Evolutionary conservation across 2,113 vertebrate genomes (phyloP).

Genomic region (Hirundichthys speculiger): DNA sequence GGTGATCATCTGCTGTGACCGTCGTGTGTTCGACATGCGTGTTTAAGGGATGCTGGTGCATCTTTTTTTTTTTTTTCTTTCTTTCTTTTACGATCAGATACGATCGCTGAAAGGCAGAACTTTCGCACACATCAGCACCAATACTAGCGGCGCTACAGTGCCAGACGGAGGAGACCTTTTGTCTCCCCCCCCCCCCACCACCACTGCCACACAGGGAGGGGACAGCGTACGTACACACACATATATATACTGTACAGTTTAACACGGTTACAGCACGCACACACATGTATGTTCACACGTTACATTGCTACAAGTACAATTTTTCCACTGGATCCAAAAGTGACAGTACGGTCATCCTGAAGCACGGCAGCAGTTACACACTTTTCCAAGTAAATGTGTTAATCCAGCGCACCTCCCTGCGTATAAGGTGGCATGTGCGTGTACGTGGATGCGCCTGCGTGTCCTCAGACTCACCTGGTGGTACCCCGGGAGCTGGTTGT

Average conservation of each 20-base stretch:
- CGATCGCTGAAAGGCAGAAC: conserved; percentile 57
- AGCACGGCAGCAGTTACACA: conserved; percentile 36
- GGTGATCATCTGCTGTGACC: conserved; percentile 71
- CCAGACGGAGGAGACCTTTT: conserved; percentile 78
- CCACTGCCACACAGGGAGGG: conserved; percentile 49
- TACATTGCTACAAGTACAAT: neutral
- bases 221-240: conserved; percentile 48
- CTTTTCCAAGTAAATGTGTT: conserved; percentile 39
- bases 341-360: conserved; percentile 42
- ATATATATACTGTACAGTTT: conserved; percentile 54
- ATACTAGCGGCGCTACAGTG: conserved; percentile 43
- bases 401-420: conserved; percentile 10
- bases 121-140: conserved; percentile 63
- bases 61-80: conserved; percentile 46
- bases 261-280: conserved; percentile 8
- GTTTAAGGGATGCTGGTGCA: conserved; percentile 30
- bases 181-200: conserved; percentile 71
- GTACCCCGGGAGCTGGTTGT: conserved; percentile 61
- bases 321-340: conserved; percentile 15
- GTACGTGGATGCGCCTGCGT: conserved; percentile 26
- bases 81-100: conserved; percentile 43
- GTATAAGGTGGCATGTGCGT: conserved; percentile 27
- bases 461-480: conserved; percentile 76
- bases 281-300: conserved; percentile 1
- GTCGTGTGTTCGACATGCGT: conserved; percentile 48